A percentile compares a stretch with the other conserved stretches of the same genome.
These are phyloP conservation scores for Arrhamphus sclerolepis DNA, from an alignment of 2,797 vertebrate species.

Conservation along the genomic window DNA sequence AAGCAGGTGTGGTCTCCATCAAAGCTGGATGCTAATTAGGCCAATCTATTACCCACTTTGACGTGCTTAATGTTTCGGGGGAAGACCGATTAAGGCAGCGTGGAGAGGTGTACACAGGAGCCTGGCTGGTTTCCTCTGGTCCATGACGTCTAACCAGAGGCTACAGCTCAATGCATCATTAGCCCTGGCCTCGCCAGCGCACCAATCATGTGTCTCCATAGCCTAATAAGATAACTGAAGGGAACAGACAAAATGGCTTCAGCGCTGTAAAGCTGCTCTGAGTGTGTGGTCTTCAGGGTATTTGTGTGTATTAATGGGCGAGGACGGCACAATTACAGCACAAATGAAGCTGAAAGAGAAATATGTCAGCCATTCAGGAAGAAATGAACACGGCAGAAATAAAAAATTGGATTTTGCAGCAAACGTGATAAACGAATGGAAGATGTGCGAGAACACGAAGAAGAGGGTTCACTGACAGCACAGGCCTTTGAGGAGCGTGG, in stretches of 20 bases:
- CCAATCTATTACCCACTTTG: slow-evolving; percentile 64
- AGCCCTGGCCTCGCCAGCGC: slow-evolving; percentile 53
- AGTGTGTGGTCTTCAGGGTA: slow-evolving; percentile 38
- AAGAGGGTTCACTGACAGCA: slow-evolving; percentile 3
- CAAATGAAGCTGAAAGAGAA: slow-evolving; percentile 52
- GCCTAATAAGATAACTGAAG: slow-evolving; percentile 54
- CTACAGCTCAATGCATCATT: slow-evolving; percentile 66
- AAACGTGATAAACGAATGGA: slow-evolving; percentile 33
- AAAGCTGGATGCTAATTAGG: slow-evolving; percentile 61
- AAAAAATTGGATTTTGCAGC: slow-evolving; percentile 38
- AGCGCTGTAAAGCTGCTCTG: slow-evolving; percentile 29
- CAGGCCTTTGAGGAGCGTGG: slow-evolving; percentile 2
- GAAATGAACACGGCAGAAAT: slow-evolving; percentile 25
- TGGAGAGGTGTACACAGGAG: slow-evolving; percentile 16
- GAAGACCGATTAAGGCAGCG: slow-evolving; percentile 60
- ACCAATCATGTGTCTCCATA: slow-evolving; percentile 59
- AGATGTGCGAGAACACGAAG: slow-evolving; percentile 12
- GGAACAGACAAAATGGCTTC: slow-evolving; percentile 52
- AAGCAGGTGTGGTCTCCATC: slow-evolving; percentile 67
- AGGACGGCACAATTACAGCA: slow-evolving; percentile 47
- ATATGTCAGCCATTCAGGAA: slow-evolving; percentile 35
- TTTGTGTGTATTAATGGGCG: slow-evolving; percentile 54
- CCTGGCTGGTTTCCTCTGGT: slow-evolving; percentile 50
- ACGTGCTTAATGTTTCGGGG: slow-evolving; percentile 65
- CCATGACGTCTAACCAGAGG: slow-evolving; percentile 68